A percentile compares a stretch with the other conserved stretches of the same genome.
phyloP scores from a whole-genome alignment of 30 jellyfish, hydroid and myxozoan genomes.

The Chrysaora quinquecirrha region DNA sequence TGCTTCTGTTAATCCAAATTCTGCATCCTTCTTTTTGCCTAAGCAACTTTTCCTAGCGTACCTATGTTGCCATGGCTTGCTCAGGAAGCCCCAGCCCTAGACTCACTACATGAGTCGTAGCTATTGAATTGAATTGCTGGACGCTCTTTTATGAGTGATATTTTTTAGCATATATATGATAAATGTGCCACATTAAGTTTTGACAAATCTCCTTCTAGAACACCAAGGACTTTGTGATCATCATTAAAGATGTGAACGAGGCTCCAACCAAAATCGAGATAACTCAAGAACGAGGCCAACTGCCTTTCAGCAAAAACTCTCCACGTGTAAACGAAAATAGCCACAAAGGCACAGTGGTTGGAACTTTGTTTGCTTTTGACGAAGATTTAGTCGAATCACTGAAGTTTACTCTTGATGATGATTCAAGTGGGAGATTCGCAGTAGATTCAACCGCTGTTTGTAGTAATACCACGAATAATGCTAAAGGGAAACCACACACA shows the following conservation, averaged over 20 bases:
- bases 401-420: conserved; percentile 66
- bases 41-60: too few relatives aligned
- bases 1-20: too few relatives aligned
- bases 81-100: too few relatives aligned
- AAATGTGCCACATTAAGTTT: too few relatives aligned
- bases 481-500: conserved; percentile 22
- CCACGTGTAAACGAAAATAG: conserved; percentile 72
- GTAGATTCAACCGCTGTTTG: conserved; percentile 31
- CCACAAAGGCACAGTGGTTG: conserved; percentile 70
- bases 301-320: conserved; percentile 52
- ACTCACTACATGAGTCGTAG: too few relatives aligned
- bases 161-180: too few relatives aligned
- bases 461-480: conserved; percentile 13
- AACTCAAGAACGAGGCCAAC: conserved; percentile 49
- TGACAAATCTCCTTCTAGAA: conserved; percentile 63
- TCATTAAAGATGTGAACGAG: conserved; percentile 81
- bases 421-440: conserved; percentile 31
- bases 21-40: too few relatives aligned
- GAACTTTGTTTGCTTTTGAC: conserved; percentile 75
- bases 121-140: too few relatives aligned
- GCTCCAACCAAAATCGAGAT: conserved; percentile 76
- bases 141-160: too few relatives aligned
- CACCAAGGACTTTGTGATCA: conserved; percentile 50
- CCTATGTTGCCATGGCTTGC: too few relatives aligned
- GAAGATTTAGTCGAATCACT: conserved; percentile 69